These are phyloP conservation scores for Drosophila arawakana DNA, from an alignment of 1,140 invertebrate species.

Conservation along the genomic window DNA sequence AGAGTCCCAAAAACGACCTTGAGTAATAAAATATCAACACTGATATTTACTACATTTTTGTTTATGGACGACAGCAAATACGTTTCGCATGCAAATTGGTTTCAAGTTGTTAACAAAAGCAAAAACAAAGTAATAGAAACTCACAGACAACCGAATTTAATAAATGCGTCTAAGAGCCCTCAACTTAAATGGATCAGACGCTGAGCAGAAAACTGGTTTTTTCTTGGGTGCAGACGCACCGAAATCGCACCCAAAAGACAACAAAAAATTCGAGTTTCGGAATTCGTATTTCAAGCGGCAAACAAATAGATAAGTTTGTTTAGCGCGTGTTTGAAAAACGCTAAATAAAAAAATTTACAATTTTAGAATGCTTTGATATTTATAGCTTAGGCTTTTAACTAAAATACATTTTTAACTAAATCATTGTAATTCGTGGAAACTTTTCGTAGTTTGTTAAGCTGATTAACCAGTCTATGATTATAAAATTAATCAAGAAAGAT, in stretches of 20 bases:
- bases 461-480: background rate
- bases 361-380: background rate
- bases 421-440: background rate
- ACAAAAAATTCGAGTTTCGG: conserved; percentile 13
- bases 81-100: conserved; percentile 43
- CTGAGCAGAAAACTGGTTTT: conserved; percentile 27
- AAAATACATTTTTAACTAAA: no score
- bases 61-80: conserved; percentile 21
- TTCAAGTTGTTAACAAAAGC: conserved; percentile 29
- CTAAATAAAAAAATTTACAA: conserved; percentile 6
- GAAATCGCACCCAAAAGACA: conserved; percentile 15
- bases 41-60: conserved; percentile 25
- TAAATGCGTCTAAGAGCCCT: conserved; percentile 33
- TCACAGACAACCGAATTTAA: conserved; percentile 11
- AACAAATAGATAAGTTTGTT: conserved; percentile 16
- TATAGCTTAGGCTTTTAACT: background rate
- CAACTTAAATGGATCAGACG: conserved; percentile 23
- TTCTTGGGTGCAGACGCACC: conserved; percentile 26
- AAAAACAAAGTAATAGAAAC: conserved; percentile 2
- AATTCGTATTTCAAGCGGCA: conserved; percentile 2
- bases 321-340: background rate
- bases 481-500: background rate
- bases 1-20: conserved; percentile 34
- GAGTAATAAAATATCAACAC: conserved; percentile 43
- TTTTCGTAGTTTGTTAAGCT: background rate